Base-by-base conservation (phyloP, 2,113 vertebrate genomes). In the Pedionomus torquatus region DNA sequence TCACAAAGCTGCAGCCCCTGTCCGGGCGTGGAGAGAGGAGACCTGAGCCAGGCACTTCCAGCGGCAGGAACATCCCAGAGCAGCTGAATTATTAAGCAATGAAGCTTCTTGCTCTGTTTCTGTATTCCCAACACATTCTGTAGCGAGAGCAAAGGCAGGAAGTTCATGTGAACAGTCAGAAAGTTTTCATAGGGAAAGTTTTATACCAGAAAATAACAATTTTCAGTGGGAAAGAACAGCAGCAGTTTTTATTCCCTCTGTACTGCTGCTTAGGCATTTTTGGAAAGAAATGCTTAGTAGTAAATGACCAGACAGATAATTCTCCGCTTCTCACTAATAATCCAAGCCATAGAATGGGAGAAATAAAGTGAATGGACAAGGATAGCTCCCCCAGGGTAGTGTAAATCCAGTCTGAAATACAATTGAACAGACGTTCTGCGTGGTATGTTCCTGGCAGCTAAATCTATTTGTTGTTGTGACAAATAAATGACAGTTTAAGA, bases 401-500 rank as follows among this genome's bases (percentile, higher is more conserved):
- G 46, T 71, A 96, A 96, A 96, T 89, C 87, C 97, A 58, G 78
- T 58, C 31, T 97, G 93, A 96, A 96, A 81, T 60, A 93, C 51
- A 90, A 51, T 78, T 75, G 95, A 90, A 90, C 84, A 84, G 85
- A 94, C 74, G 37, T 95, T 97, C 65, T 25, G 7, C 17, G 6
- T 72, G 74, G 57, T 81, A 23, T 33, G 19, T 93, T 94, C 92
- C 76, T 96, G 93, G 87, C 89, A 95, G 85, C 87, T 89, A 92
- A 80, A 43, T 87, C 26, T 61, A 55, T 86, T 52, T 93, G 81
- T 94, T 97, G 93, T 89, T 97, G 78, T 90, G 94, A 94, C 90
- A 92, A 96, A 95, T 84, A 95, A 97, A 96, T 95, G 95, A 93
- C 30, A 72, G 58, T 77, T 74, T 92, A 96, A 97, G 87, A 96